These are phyloP conservation scores for Tetramorium simillimum DNA, from an alignment of 1,140 invertebrate genomes.

Conservation along the genomic window DNA sequence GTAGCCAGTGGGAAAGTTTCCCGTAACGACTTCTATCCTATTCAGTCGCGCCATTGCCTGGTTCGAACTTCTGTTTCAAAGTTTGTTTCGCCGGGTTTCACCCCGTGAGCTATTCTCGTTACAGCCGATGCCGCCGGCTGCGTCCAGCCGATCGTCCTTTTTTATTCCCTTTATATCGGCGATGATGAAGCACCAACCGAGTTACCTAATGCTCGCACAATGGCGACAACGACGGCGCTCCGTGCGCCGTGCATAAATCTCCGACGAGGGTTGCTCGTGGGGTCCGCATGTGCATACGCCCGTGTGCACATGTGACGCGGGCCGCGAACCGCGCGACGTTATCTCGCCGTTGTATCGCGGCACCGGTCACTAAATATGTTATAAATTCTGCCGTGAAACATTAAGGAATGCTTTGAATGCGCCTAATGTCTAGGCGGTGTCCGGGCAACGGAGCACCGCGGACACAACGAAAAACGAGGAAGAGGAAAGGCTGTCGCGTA, in stretches of 20 bases:
- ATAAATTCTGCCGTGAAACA: slow-evolving; percentile 78
- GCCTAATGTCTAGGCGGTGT: slow-evolving; percentile 68
- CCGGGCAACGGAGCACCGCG: slow-evolving; percentile 9
- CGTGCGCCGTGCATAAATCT: slow-evolving; percentile 77
- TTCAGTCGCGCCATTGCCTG: background rate
- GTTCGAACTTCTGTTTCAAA: background rate
- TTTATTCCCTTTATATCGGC: slow-evolving; percentile 58
- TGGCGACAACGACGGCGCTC: slow-evolving; percentile 75
- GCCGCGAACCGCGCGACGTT: slow-evolving; percentile 61
- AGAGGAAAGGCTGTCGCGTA: background rate
- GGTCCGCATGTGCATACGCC: slow-evolving; percentile 46
- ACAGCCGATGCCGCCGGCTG: background rate
- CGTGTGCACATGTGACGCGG: slow-evolving; percentile 12
- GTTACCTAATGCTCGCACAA: slow-evolving; percentile 79
- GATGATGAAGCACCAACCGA: slow-evolving; percentile 74
- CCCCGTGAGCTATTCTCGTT: background rate
- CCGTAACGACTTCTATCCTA: slow-evolving; percentile 14
- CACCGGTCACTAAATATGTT: slow-evolving; percentile 77
- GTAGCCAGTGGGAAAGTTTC: background rate
- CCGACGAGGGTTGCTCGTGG: slow-evolving; percentile 68
- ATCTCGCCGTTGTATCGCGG: slow-evolving; percentile 75
- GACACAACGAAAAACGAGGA: background rate
- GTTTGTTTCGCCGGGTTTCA: background rate
- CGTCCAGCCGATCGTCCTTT: slow-evolving; percentile 6
- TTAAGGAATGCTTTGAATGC: slow-evolving; percentile 77